Evolutionary conservation across 2,797 vertebrate genomes (phyloP).

Genomic region (Sylvia borin): DNA sequence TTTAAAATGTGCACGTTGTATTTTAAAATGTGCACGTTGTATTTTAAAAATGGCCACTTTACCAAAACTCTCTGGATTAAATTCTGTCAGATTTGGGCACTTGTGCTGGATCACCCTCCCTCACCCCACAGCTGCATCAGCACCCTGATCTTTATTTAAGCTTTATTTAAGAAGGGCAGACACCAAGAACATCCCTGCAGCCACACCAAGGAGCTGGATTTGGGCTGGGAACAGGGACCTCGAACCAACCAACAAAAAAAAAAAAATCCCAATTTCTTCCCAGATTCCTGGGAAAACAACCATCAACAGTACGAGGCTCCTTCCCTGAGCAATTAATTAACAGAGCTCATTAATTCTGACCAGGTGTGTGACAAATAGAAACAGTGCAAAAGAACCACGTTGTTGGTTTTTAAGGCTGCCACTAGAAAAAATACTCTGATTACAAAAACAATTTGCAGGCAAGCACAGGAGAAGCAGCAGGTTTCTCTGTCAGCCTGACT

Average conservation of each 20-base stretch:
- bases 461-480: not conserved
- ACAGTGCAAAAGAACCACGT: not conserved
- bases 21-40: not conserved
- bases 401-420: not conserved
- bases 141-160: not conserved
- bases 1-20: not conserved
- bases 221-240: not conserved
- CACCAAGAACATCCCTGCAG: not conserved
- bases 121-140: not conserved
- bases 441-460: slow-evolving; percentile 42
- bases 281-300: not conserved
- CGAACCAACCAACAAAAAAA: not conserved
- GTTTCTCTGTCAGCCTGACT: not conserved
- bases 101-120: not conserved
- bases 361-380: slow-evolving; percentile 11
- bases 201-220: not conserved
- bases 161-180: not conserved
- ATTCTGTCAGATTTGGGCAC: not conserved
- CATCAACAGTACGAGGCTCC: not conserved
- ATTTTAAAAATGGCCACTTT: not conserved
- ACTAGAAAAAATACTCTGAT: slow-evolving; percentile 70
- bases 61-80: not conserved
- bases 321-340: not conserved
- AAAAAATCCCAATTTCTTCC: not conserved
- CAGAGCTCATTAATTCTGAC: not conserved